Evolutionary conservation across 2,888 invertebrate species (phyloP).

Genomic region (Baccha elongata): DNA sequence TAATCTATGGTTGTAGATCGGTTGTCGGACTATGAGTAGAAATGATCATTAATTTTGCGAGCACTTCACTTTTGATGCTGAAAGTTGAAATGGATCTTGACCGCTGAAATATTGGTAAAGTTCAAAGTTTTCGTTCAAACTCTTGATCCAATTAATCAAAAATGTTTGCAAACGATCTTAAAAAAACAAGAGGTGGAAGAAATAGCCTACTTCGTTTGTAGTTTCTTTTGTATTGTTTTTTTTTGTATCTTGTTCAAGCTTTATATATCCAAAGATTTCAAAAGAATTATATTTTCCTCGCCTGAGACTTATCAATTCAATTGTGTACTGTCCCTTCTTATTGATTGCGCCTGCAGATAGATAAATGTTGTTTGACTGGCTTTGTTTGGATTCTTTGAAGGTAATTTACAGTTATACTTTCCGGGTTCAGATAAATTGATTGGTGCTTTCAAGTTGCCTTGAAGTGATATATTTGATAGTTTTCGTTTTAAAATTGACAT

Average conservation of each 20-base stretch:
- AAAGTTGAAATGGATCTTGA: conserved; percentile 49
- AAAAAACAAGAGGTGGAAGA: conserved; percentile 3
- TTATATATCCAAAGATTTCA: not conserved
- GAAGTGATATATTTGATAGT: conserved; percentile 30
- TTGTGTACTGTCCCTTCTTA: conserved; percentile 26
- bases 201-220: not conserved
- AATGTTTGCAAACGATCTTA: conserved; percentile 26
- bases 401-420: conserved; percentile 21
- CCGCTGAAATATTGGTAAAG: conserved; percentile 22
- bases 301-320: conserved; percentile 54
- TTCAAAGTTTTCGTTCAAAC: conserved; percentile 5
- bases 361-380: conserved; percentile 51
- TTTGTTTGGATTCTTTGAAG: conserved; percentile 39
- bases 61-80: conserved; percentile 15
- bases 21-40: conserved; percentile 11
- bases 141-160: conserved; percentile 38
- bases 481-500: not conserved
- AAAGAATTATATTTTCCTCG: conserved; percentile 46
- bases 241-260: not conserved
- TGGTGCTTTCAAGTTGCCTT: conserved; percentile 48
- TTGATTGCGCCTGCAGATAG: conserved; percentile 33
- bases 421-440: conserved; percentile 35
- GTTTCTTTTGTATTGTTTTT: not conserved
- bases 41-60: conserved; percentile 42
- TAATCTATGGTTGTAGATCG: conserved; percentile 43